Base-by-base conservation (phyloP, 2,113 vertebrate species). In the Phrynosoma platyrhinos region DNA sequence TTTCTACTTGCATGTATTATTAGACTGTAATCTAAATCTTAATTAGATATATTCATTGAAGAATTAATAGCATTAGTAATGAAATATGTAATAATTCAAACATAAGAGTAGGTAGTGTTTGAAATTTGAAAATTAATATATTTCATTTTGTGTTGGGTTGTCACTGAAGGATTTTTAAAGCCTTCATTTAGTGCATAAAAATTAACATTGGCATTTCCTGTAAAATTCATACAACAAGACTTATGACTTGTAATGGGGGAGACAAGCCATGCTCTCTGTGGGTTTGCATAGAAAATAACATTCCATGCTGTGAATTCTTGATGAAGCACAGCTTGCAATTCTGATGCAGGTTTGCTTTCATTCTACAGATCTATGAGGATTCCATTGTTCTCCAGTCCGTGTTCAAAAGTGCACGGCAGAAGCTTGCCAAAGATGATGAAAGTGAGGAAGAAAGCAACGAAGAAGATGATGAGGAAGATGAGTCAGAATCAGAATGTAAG, bases 351-450 rank as follows among this genome's bases (percentile, higher is more conserved):
- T 89, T 91, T 84, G 4, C 88, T 77, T 85, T 88, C 55, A 32
- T 91, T 21, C 66, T 90, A 36, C 93, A 99, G 99, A 99, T 99
- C 94, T 99, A 99, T 40, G 98, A 99, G 89, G 99, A 99, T 95
- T 99, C 98, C 90, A 99, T 99, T 77, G 99, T 99, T 91, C 97
- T 99, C 71, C 99, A 99, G 95, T 99, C 98, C 0, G 99, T 99
- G 42, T 99, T 99, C 94, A 99, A 98, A 95, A 99, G 98, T 21
- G 99, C 98, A 69, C 96, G 98, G 90, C 99, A 99, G 95, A 99
- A 99, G 94, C 98, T 99, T 74, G 98, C 98, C 94, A 99, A 99
- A 96, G 98, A 99, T 71, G 98, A 99, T 23, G 98, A 99, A 91
- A 99, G 98, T 0, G 98, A 99, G 5, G 98, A 99, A 0, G 98